phyloP scores from a whole-genome alignment of 1,140 invertebrate species.

The Ridgeia piscesae region DNA sequence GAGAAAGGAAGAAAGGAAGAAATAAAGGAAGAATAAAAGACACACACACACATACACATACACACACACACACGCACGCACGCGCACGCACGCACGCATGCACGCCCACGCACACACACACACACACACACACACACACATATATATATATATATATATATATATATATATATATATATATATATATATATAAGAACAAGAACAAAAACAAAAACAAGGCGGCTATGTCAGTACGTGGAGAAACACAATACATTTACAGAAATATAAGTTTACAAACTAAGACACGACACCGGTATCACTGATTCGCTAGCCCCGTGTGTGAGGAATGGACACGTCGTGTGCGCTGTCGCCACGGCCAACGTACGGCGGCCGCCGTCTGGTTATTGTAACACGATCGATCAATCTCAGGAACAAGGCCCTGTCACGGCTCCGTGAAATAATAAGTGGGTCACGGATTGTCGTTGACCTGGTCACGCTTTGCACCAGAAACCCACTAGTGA shows the following conservation, averaged over 20 bases:
- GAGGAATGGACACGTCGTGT: neutral
- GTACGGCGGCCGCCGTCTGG: neutral
- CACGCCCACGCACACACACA: too few species aligned
- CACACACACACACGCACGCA: too few species aligned
- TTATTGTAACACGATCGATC: neutral
- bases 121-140: too few species aligned
- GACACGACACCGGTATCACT: neutral
- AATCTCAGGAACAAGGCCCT: neutral
- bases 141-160: too few species aligned
- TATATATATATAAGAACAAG: too few species aligned
- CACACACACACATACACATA: too few species aligned
- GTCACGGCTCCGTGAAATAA: neutral
- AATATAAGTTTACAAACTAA: neutral
- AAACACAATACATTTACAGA: neutral
- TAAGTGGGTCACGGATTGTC: neutral
- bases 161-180: too few species aligned
- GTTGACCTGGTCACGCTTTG: neutral
- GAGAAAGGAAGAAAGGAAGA: too few species aligned
- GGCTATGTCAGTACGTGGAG: neutral
- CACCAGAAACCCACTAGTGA: neutral
- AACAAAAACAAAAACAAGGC: neutral
- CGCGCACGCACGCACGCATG: too few species aligned
- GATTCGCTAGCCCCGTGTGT: neutral
- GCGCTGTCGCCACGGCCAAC: neutral
- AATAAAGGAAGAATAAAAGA: too few species aligned